phyloP scores from a whole-genome alignment of 2,888 invertebrate genomes.

The Sinopyrophorus schimmeli region DNA sequence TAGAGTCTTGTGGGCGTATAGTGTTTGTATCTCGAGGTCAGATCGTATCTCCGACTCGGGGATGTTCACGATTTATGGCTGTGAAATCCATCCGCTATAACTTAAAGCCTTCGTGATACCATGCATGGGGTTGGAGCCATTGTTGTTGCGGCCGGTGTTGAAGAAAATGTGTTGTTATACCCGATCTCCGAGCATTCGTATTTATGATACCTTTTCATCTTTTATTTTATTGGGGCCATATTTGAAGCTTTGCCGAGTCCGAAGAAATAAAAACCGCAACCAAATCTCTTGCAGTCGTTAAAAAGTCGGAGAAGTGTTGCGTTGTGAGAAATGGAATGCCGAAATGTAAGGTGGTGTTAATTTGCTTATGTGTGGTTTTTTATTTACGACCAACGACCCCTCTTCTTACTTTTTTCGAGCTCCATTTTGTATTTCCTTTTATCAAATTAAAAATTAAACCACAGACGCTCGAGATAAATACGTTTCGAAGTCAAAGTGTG shows the following conservation, averaged over 20 bases:
- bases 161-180: conserved; percentile 26
- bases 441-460: too few species aligned
- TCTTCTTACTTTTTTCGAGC: too few species aligned
- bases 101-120: conserved; percentile 45
- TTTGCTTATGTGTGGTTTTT: too few species aligned
- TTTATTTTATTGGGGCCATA: background rate
- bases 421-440: too few species aligned
- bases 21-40: conserved; percentile 54
- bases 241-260: too few species aligned
- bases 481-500: too few species aligned
- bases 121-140: conserved; percentile 42
- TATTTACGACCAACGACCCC: too few species aligned
- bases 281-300: too few species aligned
- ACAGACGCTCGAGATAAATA: too few species aligned
- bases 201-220: conserved; percentile 7
- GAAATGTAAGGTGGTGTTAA: too few species aligned
- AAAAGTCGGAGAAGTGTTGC: background rate
- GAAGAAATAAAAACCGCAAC: background rate
- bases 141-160: conserved; percentile 35
- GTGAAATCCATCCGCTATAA: conserved; percentile 53
- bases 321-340: background rate
- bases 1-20: conserved; percentile 55
- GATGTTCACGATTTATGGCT: conserved; percentile 54
- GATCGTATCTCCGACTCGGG: conserved; percentile 46
- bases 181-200: conserved; percentile 3